phyloP scores from a whole-genome alignment of 2,113 vertebrate genomes.

The Hiodon alosoides region DNA sequence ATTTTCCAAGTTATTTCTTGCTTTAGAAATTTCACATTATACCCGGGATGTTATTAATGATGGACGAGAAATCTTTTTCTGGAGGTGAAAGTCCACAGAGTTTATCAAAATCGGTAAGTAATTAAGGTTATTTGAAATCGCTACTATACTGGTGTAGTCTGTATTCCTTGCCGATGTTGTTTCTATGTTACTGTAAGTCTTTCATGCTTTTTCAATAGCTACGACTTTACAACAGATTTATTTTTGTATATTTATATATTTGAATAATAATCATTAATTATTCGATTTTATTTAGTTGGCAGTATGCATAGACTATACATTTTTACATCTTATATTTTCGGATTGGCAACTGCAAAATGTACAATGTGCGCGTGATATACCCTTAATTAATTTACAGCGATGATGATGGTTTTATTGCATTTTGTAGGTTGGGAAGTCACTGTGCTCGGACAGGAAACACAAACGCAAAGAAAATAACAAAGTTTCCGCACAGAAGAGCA shows the following conservation, averaged over 20 bases:
- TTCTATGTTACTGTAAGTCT: too few species aligned
- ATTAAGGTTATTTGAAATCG: not conserved
- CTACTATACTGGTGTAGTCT: not conserved
- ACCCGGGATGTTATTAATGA: slow-evolving; percentile 51
- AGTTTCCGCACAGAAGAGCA: slow-evolving; percentile 66
- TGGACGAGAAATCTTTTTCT: slow-evolving; percentile 47
- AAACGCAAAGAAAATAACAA: slow-evolving; percentile 66
- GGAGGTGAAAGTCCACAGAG: slow-evolving; percentile 42
- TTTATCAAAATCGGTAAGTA: slow-evolving; percentile 48
- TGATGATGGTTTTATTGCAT: not conserved
- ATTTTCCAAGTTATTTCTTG: not conserved
- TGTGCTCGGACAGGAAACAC: slow-evolving; percentile 17
- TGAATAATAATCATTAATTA: not conserved
- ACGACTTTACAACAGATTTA: not conserved
- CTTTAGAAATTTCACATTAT: not conserved
- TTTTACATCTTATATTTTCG: too few species aligned
- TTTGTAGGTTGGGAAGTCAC: slow-evolving; percentile 33
- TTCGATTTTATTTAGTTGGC: not conserved
- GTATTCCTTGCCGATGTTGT: too few species aligned
- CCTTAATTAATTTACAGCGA: not conserved
- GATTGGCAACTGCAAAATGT: not conserved
- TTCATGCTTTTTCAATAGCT: too few species aligned
- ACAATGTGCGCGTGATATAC: not conserved
- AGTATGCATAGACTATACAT: not conserved
- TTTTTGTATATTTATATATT: not conserved